phyloP scores from a whole-genome alignment of 2,888 invertebrate genomes.

The Drymonia ruficornis region DNA sequence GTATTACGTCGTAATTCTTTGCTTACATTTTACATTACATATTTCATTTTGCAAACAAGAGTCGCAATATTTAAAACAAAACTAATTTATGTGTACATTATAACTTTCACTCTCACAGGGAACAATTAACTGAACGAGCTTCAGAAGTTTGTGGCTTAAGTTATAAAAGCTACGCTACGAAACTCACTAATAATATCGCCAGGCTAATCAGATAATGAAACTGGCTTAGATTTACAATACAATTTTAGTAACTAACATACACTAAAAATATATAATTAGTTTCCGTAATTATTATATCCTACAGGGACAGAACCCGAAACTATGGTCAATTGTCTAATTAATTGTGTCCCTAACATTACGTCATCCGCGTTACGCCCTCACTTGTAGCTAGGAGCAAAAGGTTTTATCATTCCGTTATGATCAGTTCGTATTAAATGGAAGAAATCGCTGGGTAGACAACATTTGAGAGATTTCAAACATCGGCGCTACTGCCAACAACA shows the following conservation, averaged over 20 bases:
- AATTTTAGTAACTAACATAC: too few relatives aligned
- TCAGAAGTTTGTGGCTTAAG: constrained; percentile 9
- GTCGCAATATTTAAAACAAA: constrained; percentile 41
- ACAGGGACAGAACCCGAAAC: too few relatives aligned
- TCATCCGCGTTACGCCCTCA: neutral
- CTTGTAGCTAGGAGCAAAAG: neutral
- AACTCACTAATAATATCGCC: too few relatives aligned
- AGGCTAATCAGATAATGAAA: too few relatives aligned
- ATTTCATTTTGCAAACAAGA: constrained; percentile 10
- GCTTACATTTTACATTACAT: neutral
- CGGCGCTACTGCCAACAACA: too few relatives aligned
- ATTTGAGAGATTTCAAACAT: too few relatives aligned
- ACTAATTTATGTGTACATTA: constrained; percentile 46
- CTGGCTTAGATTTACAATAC: too few relatives aligned
- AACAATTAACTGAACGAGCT: constrained; percentile 45
- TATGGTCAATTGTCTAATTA: too few relatives aligned
- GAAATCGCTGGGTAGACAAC: neutral
- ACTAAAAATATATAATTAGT: too few relatives aligned
- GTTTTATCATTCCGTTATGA: neutral
- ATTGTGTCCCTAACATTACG: too few relatives aligned
- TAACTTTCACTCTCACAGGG: constrained; percentile 55
- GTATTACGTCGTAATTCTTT: neutral
- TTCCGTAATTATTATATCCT: too few relatives aligned
- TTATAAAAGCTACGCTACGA: neutral
- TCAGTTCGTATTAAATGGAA: constrained; percentile 1